Evolutionary conservation across 2,888 invertebrate species (phyloP), one percentile per base, ranked within the genome.

Genomic region (Pammene fasciana): DNA sequence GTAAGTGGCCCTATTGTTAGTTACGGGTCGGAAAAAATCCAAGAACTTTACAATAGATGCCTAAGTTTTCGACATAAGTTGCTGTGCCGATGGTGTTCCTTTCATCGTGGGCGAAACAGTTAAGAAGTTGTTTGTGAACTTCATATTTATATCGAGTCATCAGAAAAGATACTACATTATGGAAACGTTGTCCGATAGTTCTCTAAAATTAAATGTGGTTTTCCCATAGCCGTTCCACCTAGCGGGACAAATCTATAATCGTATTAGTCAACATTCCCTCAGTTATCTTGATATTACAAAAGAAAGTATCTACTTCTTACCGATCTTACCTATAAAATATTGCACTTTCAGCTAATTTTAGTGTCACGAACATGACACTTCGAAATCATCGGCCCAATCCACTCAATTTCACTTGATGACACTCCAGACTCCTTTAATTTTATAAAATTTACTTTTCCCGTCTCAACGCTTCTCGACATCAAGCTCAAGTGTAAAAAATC

Each of bases 401-500:
- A 26, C 60, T 60, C 59, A 48, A 65, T 54, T 52, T 26, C 46
- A 18, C 48, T 60, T 13, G 41, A 38, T 43, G 45, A 38, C 13
- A 2, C 61, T 62, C 11, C n/a, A 59, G 41, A 9, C 36, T 36
- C 54, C 48, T 43, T 59, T 70, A 70, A 70, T 65, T 70, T 60
- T 11, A 13, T 54, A 34, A 55, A 62, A 50, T 56, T 61, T 54
- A 45, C 54, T 60, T 65, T 65, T 55, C 34, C 54, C 65, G 57
- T 46, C 65, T 70, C 60, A 55, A 70, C 65, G 65, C 65, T 59
- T 61, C 65, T 55, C 26, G 60, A 48, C 54, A 60, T 59, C 46
- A n/a, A 55, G 55, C 46, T 67, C 74, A 67, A 75, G 79, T 76
- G 73, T 71, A 75, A 78, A 83, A 82, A 80, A 78, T 78, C 77